Evolutionary conservation across 2,888 invertebrate genomes (phyloP).

Genomic region (Silvanus unidentatus): DNA sequence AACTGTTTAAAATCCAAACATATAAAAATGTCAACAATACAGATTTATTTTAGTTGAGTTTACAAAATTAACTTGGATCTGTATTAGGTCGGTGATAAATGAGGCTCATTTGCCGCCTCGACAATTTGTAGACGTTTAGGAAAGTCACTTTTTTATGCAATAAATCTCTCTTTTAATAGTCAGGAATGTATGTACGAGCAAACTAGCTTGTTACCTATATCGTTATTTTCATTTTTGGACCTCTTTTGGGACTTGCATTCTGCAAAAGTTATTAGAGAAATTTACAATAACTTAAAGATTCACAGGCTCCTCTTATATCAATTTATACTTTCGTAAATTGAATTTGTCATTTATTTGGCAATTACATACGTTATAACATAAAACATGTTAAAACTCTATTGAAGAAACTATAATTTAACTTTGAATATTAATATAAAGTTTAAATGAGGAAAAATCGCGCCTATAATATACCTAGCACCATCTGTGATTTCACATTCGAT

Average conservation of each 20-base stretch:
- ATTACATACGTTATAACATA: constrained; percentile 1
- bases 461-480: too few species aligned
- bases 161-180: constrained; percentile 48
- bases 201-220: constrained; percentile 10
- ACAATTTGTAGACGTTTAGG: constrained; percentile 49
- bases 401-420: too few species aligned
- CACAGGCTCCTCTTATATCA: too few species aligned
- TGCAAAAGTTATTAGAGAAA: too few species aligned
- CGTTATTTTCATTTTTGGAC: constrained; percentile 6
- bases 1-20: constrained; percentile 34
- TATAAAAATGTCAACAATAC: constrained; percentile 40
- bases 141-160: constrained; percentile 42
- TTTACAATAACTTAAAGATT: too few species aligned
- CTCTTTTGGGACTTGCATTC: constrained; percentile 5
- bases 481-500: too few species aligned
- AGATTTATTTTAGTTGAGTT: constrained; percentile 37
- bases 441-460: too few species aligned
- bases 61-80: constrained; percentile 40
- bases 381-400: too few species aligned
- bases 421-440: too few species aligned
- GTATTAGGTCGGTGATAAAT: constrained; percentile 45
- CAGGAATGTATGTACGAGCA: constrained; percentile 35
- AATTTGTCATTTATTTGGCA: constrained; percentile 8
- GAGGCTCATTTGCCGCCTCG: constrained; percentile 46
- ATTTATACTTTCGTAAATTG: neutral